A percentile compares a stretch with the other conserved stretches of the same genome.
phyloP scores from a whole-genome alignment of 2,797 vertebrate genomes.

The Peromyscus attwateri region DNA sequence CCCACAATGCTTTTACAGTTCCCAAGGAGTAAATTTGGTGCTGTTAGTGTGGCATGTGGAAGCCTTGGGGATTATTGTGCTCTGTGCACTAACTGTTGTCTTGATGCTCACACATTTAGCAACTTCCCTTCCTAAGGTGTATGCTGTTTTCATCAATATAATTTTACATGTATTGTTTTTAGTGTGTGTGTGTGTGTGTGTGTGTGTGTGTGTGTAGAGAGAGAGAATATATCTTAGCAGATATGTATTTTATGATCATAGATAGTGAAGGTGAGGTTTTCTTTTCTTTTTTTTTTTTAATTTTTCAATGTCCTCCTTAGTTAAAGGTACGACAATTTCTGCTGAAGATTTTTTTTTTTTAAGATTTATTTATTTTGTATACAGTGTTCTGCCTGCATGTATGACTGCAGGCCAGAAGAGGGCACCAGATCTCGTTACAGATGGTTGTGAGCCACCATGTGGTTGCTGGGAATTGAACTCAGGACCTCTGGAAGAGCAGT shows the following conservation, averaged over 20 bases:
- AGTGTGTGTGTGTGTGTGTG: background rate
- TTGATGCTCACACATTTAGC: conserved; percentile 35
- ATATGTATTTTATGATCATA: background rate
- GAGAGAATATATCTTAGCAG: background rate
- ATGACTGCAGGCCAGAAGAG: too few species aligned
- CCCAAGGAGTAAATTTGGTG: conserved; percentile 8
- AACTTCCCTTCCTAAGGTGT: conserved; percentile 50
- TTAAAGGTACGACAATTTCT: too few species aligned
- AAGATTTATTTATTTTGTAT: too few species aligned
- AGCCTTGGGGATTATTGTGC: conserved; percentile 20
- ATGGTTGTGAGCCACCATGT: too few species aligned
- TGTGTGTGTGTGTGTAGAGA: background rate
- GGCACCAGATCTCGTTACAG: too few species aligned
- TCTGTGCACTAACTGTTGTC: conserved; percentile 34
- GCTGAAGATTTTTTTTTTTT: too few species aligned
- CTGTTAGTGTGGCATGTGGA: background rate
- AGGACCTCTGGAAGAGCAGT: too few species aligned
- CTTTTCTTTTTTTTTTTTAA: too few species aligned
- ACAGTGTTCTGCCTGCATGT: too few species aligned
- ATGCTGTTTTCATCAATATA: conserved; percentile 14
- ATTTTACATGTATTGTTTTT: conserved; percentile 40
- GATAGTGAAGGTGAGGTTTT: conserved; percentile 58
- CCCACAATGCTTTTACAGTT: conserved; percentile 8
- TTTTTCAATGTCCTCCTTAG: too few species aligned
- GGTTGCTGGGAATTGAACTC: too few species aligned